Evolutionary conservation across 2,113 vertebrate species (phyloP).

Genomic region (Pimephales promelas): DNA sequence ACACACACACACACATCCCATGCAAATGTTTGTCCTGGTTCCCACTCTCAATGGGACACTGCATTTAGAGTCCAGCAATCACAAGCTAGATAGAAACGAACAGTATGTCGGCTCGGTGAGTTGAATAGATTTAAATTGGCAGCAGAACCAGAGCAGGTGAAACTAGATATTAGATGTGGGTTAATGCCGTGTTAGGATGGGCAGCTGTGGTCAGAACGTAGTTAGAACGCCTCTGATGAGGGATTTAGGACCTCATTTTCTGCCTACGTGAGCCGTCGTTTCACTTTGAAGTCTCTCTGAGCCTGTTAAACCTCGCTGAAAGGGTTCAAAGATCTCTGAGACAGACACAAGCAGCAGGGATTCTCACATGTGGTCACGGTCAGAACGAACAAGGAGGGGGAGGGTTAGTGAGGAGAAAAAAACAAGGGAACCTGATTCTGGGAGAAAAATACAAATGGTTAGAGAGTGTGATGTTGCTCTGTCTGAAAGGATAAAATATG

Average conservation of each 20-base stretch:
- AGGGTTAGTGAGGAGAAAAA: conserved; percentile 52
- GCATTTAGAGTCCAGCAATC: not conserved
- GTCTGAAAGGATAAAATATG: conserved; percentile 50
- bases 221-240: conserved; percentile 27
- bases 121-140: not conserved
- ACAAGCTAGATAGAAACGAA: not conserved
- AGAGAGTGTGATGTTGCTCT: not conserved
- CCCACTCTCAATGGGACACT: conserved; percentile 13
- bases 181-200: conserved; percentile 9
- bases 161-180: conserved; percentile 18
- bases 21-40: conserved; percentile 27
- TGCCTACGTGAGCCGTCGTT: conserved; percentile 20
- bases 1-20: not conserved
- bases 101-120: not conserved
- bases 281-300: conserved; percentile 29
- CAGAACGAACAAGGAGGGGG: conserved; percentile 10
- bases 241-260: conserved; percentile 48
- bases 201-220: conserved; percentile 30
- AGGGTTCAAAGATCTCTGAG: conserved; percentile 44
- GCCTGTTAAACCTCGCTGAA: conserved; percentile 43
- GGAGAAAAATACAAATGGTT: conserved; percentile 56
- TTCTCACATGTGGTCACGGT: conserved; percentile 29
- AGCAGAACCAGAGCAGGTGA: not conserved
- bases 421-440: conserved; percentile 20
- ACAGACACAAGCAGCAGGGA: conserved; percentile 44